These are phyloP conservation scores for Sapajus apella DNA, from an alignment of 2,113 vertebrate species.

Conservation along the genomic window DNA sequence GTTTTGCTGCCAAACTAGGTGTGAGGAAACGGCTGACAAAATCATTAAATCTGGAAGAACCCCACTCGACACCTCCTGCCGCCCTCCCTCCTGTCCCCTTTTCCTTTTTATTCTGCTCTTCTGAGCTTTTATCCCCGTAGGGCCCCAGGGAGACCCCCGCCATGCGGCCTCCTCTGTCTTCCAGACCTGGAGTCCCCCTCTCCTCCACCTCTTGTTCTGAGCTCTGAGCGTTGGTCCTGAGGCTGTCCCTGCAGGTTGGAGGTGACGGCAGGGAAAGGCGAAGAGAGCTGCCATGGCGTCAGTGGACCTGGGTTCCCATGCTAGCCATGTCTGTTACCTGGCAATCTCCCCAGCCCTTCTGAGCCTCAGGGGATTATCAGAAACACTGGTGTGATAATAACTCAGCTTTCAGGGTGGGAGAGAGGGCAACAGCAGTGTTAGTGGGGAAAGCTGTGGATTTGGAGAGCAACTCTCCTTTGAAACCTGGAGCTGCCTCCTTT, in stretches of 20 bases:
- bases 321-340: rapidly evolving
- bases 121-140: not conserved
- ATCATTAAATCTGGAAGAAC: not conserved
- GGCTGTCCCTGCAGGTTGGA: rapidly evolving
- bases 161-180: rapidly evolving
- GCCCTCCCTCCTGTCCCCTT: rapidly evolving
- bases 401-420: not conserved
- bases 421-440: rapidly evolving
- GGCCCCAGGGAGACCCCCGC: not conserved
- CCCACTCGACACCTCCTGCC: too few relatives aligned
- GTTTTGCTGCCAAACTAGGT: not conserved
- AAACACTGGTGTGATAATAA: rapidly evolving
- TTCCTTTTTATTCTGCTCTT: too few relatives aligned
- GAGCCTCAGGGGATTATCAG: not conserved
- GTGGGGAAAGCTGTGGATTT: not conserved
- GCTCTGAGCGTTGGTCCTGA: not conserved
- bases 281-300: too few relatives aligned
- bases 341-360: rapidly evolving
- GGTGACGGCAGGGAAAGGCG: too few relatives aligned
- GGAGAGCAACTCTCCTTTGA: rapidly evolving
- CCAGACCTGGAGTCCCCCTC: not conserved
- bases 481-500: too few relatives aligned
- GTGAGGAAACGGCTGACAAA: not conserved
- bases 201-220: too few relatives aligned
- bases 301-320: rapidly evolving